phyloP scores from a whole-genome alignment of 1,140 invertebrate species.

The Metopolophium dirhodum region DNA sequence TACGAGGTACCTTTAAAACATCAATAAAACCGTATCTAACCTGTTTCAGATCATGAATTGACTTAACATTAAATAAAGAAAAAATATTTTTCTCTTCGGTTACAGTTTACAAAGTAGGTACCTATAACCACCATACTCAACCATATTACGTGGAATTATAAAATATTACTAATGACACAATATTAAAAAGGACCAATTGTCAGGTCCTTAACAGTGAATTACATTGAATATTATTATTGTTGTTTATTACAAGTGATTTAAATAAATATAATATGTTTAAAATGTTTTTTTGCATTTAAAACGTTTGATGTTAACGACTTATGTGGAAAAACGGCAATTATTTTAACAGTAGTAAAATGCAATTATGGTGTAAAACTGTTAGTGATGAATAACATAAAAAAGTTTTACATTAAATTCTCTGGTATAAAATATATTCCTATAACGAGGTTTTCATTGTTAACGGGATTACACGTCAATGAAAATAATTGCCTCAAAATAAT shows the following conservation, averaged over 20 bases:
- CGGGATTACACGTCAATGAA: constrained; percentile 11
- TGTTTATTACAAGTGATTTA: neutral
- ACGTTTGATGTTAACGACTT: constrained; percentile 31
- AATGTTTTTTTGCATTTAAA: neutral
- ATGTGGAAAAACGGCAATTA: neutral
- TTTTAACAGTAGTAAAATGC: constrained; percentile 34
- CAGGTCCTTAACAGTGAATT: neutral
- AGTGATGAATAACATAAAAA: constrained; percentile 16
- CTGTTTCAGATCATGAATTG: neutral
- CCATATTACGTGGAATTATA: neutral
- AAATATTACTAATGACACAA: neutral
- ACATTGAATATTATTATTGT: neutral
- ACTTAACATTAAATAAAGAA: neutral
- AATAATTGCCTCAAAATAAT: constrained; percentile 33
- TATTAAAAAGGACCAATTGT: neutral
- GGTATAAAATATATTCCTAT: neutral
- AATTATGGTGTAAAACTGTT: constrained; percentile 10
- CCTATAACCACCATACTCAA: neutral
- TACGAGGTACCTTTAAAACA: neutral
- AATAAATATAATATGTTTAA: neutral
- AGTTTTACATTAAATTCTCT: constrained; percentile 5
- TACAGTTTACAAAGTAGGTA: neutral
- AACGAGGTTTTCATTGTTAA: constrained; percentile 24
- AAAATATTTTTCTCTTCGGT: neutral
- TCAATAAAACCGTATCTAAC: neutral